Base-by-base conservation (phyloP, 2,797 vertebrate genomes). In the Pogonophryne albipinna region DNA sequence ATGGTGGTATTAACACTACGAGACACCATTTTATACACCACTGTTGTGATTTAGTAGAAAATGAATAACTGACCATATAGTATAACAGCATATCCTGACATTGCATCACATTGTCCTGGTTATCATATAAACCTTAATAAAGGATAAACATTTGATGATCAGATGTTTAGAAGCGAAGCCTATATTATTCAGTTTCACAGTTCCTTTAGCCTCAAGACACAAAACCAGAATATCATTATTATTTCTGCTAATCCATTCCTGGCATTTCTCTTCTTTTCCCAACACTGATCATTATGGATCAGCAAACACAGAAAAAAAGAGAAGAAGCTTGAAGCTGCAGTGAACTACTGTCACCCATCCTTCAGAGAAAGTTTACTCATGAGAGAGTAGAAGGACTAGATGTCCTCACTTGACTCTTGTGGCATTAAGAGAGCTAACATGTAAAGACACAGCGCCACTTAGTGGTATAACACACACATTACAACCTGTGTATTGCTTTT, bases 341-440 rank as follows among this genome's bases (percentile, higher is more conserved):
- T 71, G 73, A 81, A 79, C 69, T 19, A 70, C 63, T 71, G 80
- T 83, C 80, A 87, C 62, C 60, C 60, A 46, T 62, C n/a, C 44
- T 46, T 50, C 46, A 0, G 16, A 69, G 74, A 82, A 85, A 16
- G 69, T 89, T 85, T 63, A 72, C 76, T 51, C 69, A 45, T 31
- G 67, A 81, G 71, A 79, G 45, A 63, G 8, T 55, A 72, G 71
- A 41, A 66, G 47, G 50, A 52, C 51, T 15, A 15, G 5, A 46
- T 73, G 68, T 82, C 82, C 83, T 88, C 38, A 17, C 6, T 0
- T 86, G 71, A 85, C 66, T 83, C 60, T 34, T 2, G 10, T 2
- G 0, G 6, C 38, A 23, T 12, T 1, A 8, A 12, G 38, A 15
- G 68, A 55, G 17, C 16, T 67, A 11, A 55, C 68, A 51, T 27